Evolutionary conservation across 2,797 vertebrate genomes (phyloP).

Genomic region (Echiichthys vipera): DNA sequence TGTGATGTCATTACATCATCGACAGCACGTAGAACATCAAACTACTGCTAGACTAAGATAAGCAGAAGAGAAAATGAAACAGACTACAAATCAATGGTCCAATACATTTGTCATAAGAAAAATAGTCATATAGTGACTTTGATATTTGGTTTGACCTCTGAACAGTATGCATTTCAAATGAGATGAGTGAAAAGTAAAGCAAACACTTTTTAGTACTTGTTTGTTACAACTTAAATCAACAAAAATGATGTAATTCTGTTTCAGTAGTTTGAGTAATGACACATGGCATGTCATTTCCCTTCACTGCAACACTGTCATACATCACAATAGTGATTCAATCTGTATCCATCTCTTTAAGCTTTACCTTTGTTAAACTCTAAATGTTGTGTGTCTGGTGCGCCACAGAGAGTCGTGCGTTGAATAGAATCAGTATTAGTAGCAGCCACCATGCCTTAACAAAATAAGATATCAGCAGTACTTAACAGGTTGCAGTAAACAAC

Average conservation of each 20-base stretch:
- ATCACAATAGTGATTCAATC: too few relatives aligned
- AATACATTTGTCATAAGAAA: neutral
- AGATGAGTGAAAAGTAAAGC: neutral
- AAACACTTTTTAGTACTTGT: neutral
- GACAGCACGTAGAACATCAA: slow-evolving; percentile 18
- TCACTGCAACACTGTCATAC: too few relatives aligned
- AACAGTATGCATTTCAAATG: neutral
- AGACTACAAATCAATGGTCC: too few relatives aligned
- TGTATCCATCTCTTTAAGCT: too few relatives aligned
- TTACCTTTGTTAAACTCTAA: neutral
- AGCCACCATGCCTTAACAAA: neutral
- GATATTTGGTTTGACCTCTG: neutral
- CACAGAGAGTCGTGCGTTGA: neutral
- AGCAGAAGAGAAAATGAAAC: too few relatives aligned
- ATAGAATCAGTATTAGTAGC: neutral
- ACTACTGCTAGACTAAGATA: too few relatives aligned
- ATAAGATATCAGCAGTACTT: neutral
- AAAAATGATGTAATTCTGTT: neutral
- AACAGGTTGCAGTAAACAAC: neutral
- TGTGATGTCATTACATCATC: slow-evolving; percentile 27
- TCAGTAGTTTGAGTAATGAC: too few relatives aligned
- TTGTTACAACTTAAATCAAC: neutral
- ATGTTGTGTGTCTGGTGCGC: neutral
- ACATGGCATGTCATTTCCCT: neutral
- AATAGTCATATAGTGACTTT: neutral